These are phyloP conservation scores for Andrena camellia DNA, from an alignment of 2,888 invertebrate species.

Conservation along the genomic window DNA sequence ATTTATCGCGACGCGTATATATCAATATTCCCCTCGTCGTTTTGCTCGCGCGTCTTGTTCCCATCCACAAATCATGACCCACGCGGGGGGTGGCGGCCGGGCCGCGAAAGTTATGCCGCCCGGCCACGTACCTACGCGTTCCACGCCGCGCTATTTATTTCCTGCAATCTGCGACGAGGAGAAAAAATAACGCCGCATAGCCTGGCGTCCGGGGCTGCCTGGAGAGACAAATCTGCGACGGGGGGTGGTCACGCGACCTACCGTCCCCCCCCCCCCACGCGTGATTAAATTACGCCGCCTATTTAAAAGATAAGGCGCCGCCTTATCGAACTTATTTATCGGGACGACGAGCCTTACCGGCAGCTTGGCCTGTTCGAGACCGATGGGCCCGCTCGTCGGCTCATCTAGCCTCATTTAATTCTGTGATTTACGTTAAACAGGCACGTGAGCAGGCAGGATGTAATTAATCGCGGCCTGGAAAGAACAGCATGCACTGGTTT, in stretches of 20 bases:
- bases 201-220: slow-evolving; percentile 29
- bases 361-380: slow-evolving; percentile 33
- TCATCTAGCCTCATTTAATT: slow-evolving; percentile 40
- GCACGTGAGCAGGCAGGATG: slow-evolving; percentile 50
- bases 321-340: slow-evolving; percentile 73
- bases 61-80: slow-evolving; percentile 64
- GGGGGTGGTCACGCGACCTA: slow-evolving; percentile 69
- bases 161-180: slow-evolving; percentile 64
- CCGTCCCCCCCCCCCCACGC: slow-evolving; percentile 40
- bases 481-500: slow-evolving; percentile 49
- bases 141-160: slow-evolving; percentile 66
- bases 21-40: slow-evolving; percentile 58
- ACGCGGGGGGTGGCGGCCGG: slow-evolving; percentile 24
- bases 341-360: not conserved
- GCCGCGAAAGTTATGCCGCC: slow-evolving; percentile 62
- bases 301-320: slow-evolving; percentile 69
- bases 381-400: slow-evolving; percentile 22
- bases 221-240: slow-evolving; percentile 66
- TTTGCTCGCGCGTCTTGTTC: slow-evolving; percentile 61
- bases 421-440: slow-evolving; percentile 59
- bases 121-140: slow-evolving; percentile 57
- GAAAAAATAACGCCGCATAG: slow-evolving; percentile 45
- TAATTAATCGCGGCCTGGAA: slow-evolving; percentile 50
- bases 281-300: slow-evolving; percentile 73
- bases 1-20: slow-evolving; percentile 49